Evolutionary conservation across 2,797 vertebrate species (phyloP), one percentile per base, ranked within the genome.

Genomic region (Ctenopoma kingsleyae): DNA sequence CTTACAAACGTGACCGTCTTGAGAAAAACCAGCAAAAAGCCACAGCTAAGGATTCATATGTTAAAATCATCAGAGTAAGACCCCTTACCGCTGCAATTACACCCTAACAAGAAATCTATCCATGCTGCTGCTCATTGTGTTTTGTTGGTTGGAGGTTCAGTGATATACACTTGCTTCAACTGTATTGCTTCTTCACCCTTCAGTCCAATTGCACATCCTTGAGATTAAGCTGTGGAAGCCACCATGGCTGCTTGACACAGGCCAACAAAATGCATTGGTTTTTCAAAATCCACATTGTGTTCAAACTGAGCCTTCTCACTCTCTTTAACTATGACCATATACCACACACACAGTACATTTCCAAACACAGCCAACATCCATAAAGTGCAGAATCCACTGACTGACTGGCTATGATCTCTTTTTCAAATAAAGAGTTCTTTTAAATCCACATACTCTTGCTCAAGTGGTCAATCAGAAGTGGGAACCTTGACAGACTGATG

Each of bases 291-390:
- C 77, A 78, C 76, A 80, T 64, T 77, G 61, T 16, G 2, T 74
- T 76, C 48, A 74, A 58, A 78, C 54, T 60, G 55, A 69, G 49
- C 61, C 46, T 75, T 80, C 70, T 79, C 30, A 3, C 58, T 78
- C 54, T 71, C 66, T 71, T 74, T 76, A 78, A 64, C 62, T 70
- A 80, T 86, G 79, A 83, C 76, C 25, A 67, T 66, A 80, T 82
- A 68, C 86, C 89, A 86, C 86, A 91, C 80, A 76, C 85, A 67
- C 51, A 76, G 72, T 70, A 30, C 43, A 49, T 82, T 76, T 78
- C 52, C 76, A 80, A 83, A 81, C 48, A 73, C 70, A 84, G 72
- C 59, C 67, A 36, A 48, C 51, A 68, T 76, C 61, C 67, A 73
- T 78, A 65, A 72, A 84, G 71, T 75, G 58, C 51, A 72, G 75